phyloP scores from a whole-genome alignment of 2,113 vertebrate genomes.

The Bubo bubo region DNA sequence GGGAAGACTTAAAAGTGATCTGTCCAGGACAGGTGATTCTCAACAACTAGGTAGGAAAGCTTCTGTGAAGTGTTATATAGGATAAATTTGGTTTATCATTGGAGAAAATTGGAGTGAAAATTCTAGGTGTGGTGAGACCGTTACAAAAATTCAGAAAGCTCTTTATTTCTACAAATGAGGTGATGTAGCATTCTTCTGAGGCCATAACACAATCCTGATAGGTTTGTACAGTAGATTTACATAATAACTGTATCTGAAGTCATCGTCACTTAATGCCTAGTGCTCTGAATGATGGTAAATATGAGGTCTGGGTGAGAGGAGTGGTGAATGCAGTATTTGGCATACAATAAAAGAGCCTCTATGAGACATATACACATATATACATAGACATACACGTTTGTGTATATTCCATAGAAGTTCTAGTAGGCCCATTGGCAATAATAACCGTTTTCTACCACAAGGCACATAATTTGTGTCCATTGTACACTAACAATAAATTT shows the following conservation, averaged over 20 bases:
- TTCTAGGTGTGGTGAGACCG: background rate
- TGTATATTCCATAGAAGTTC: background rate
- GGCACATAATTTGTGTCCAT: background rate
- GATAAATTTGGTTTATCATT: background rate
- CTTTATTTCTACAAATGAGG: background rate
- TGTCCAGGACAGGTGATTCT: background rate
- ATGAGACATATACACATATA: background rate
- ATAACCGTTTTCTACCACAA: background rate
- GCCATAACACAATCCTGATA: background rate
- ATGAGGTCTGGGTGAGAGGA: background rate
- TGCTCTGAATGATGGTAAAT: background rate
- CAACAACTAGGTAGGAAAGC: background rate
- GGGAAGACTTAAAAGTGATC: background rate
- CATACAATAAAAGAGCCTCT: background rate
- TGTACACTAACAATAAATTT: background rate
- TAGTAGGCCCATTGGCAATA: background rate
- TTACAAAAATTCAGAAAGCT: background rate
- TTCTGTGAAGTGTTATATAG: background rate
- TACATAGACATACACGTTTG: background rate
- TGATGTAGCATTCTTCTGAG: background rate
- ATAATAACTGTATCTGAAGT: background rate
- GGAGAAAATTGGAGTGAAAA: background rate
- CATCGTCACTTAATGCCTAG: background rate
- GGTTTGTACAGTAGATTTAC: background rate
- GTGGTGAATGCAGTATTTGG: background rate